Base-by-base conservation (phyloP, 2,113 vertebrate species). In the Pterocles orientalis region DNA sequence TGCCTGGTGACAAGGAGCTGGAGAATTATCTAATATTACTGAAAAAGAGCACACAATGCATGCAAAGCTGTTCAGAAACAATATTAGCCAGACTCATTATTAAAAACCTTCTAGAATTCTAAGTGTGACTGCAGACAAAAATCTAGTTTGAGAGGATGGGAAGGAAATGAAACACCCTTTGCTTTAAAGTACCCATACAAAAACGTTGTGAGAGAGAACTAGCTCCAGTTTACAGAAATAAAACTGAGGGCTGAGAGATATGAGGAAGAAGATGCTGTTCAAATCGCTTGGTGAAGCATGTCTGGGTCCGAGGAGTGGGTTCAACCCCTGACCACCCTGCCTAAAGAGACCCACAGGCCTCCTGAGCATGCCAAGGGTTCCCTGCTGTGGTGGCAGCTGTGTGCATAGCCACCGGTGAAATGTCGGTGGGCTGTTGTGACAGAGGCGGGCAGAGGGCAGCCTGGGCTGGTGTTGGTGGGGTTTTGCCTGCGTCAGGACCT, bases 151-250 rank as follows among this genome's bases (percentile, higher is more conserved):
- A 93, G 95, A 87, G 83, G 80, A 94, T 86, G 80, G 77, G 92
- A 96, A 96, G 96, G 96, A 96, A 97, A 97, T 96, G 96, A 97
- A 97, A 97, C 95, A 97, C 95, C 94, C 95, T 80, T 51, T 43
- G 65, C 94, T 95, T 60, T 88, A 87, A 96, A 93, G 70, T 66
- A 65, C 54, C 86, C n/a, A 5, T 68, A 79, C 69, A 1, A 72
- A 75, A 91, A 82, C 12, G 15, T 50, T 61, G 91, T 0, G 23
- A 80, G 84, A 77, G 75, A 70, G 79, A 61, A 10, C 62, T 14
- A 82, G 75, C 53, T 93, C 31, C 76, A 60, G n/a, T 96, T 96
- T 50, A 54, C 62, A 89, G 92, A 65, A 79, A 57, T 53, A 66
- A 75, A 89, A 41, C 26, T 3, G 19, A 29, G 0, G 7, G 57